Base-by-base conservation (phyloP, 2,797 vertebrate genomes). In the Microctenopoma stevenorrisi region DNA sequence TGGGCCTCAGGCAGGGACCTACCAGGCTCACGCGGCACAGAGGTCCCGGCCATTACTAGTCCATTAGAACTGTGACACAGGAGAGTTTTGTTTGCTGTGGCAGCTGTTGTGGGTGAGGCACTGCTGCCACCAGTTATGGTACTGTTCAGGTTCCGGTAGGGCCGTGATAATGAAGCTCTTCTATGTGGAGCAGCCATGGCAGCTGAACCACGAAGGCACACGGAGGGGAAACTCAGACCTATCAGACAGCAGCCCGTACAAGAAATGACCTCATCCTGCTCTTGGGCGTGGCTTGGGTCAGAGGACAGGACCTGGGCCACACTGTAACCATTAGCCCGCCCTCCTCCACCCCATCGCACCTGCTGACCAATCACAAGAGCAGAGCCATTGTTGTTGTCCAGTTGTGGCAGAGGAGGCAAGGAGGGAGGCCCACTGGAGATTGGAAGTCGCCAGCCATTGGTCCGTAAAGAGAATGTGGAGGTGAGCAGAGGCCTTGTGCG, bases 201-300 rank as follows among this genome's bases (percentile, higher is more conserved):
- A 14, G 95, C 90, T 8, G 87, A 87, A 63, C 90, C 87, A n/a
- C 93, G 94, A 69, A 95, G 94, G 89, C 97, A 98, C 88, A 96
- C 65, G 0, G 96, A 96, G 47, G 95, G 85, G 74, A 97, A 95
- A 78, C 94, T 93, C 73, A 97, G 93, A 13, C 95, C 94, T 7
- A 94, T 84, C 7, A 96, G 88, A 78, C 97, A 98, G 90, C 97
- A 98, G 64, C 94, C 91, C 0, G 96, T 95, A 73, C 97, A 98
- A 44, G 96, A 94, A 69, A 97, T 89, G 0, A 95, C 93, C 35
- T 97, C 96, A 0, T 97, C 96, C 16, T 95, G 94, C 85, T 97
- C 96, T 44, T 92, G 42, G 4, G 74, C 15, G 7, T 66, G 68
- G 0, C 68, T 25, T 0, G 60, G 72, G 4, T 83, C 86, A 1